Percentiles rank a stretch among this genome's conserved stretches.
These are phyloP conservation scores for Ametastegia equiseti DNA, from an alignment of 2,888 invertebrate genomes.

Conservation along the genomic window DNA sequence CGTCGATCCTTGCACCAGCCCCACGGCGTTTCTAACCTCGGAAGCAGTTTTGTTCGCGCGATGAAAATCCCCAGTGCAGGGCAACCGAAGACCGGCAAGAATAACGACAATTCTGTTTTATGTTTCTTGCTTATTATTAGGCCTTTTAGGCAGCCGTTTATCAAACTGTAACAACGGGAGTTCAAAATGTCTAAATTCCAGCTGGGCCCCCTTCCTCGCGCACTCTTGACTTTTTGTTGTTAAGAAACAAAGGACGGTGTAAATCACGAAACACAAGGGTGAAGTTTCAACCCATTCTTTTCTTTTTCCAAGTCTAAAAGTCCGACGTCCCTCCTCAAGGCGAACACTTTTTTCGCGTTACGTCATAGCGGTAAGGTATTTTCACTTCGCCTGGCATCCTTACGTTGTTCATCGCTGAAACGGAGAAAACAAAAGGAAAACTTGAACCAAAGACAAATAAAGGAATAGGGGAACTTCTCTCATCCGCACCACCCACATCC, in stretches of 20 bases:
- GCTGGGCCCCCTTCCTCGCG: neutral
- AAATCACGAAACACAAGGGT: constrained; percentile 47
- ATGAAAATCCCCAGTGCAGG: neutral
- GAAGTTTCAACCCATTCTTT: constrained; percentile 67
- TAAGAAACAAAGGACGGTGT: constrained; percentile 36
- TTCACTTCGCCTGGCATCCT: constrained; percentile 59
- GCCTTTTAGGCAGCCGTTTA: no score
- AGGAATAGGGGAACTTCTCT: neutral
- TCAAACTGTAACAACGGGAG: neutral
- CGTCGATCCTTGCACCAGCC: neutral
- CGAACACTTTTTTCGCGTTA: constrained; percentile 54
- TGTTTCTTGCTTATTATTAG: no score
- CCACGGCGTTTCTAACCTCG: neutral
- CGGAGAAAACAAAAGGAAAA: constrained; percentile 65
- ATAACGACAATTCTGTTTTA: neutral
- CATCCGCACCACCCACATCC: no score
- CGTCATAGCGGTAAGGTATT: constrained; percentile 54
- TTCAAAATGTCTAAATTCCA: constrained; percentile 28
- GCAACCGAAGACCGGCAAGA: neutral
- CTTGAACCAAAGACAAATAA: constrained; percentile 59
- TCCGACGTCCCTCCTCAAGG: constrained; percentile 50
- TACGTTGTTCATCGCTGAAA: constrained; percentile 69
- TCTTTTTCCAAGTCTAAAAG: constrained; percentile 58
- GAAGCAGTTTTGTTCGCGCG: neutral
- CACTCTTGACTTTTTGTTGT: constrained; percentile 8